phyloP scores from a whole-genome alignment of 2,888 invertebrate genomes.

The Anaspis maculata region DNA sequence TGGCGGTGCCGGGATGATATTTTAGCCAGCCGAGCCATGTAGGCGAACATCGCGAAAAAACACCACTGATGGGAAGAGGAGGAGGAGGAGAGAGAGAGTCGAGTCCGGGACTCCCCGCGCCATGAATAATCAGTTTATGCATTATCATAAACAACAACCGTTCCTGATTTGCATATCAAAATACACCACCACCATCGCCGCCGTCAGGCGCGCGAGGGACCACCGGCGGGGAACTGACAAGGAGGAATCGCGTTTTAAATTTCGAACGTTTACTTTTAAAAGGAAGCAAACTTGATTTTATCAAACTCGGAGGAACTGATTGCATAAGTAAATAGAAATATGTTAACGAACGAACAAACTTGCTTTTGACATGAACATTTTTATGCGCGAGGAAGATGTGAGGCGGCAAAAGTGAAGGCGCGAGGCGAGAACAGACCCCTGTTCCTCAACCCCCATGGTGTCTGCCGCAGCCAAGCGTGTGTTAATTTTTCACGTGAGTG shows the following conservation, averaged over 20 bases:
- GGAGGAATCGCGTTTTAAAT: slow-evolving; percentile 13
- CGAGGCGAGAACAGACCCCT: too few species aligned
- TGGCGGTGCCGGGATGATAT: slow-evolving; percentile 26
- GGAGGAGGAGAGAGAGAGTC: slow-evolving; percentile 24
- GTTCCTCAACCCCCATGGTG: too few species aligned
- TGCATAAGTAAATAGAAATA: slow-evolving; percentile 15
- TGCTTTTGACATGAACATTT: slow-evolving; percentile 6
- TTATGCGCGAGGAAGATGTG: too few species aligned
- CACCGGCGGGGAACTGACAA: too few species aligned
- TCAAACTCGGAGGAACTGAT: slow-evolving; percentile 13
- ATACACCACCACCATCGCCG: slow-evolving; percentile 17
- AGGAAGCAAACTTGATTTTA: slow-evolving; percentile 10
- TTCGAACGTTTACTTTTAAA: slow-evolving; percentile 11
- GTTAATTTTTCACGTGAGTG: too few species aligned
- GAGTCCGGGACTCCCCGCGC: too few species aligned
- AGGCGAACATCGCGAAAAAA: too few species aligned
- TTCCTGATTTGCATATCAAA: slow-evolving; percentile 28
- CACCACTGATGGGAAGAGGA: too few species aligned
- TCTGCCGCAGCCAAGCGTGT: too few species aligned
- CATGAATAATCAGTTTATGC: slow-evolving; percentile 34
- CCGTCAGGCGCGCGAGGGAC: too few species aligned
- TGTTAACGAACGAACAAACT: slow-evolving; percentile 12
- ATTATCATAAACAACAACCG: slow-evolving; percentile 28
- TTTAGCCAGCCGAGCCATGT: slow-evolving; percentile 26
- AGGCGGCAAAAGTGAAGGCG: too few species aligned